phyloP scores from a whole-genome alignment of 2,113 vertebrate species.

The Chaenocephalus aceratus region DNA sequence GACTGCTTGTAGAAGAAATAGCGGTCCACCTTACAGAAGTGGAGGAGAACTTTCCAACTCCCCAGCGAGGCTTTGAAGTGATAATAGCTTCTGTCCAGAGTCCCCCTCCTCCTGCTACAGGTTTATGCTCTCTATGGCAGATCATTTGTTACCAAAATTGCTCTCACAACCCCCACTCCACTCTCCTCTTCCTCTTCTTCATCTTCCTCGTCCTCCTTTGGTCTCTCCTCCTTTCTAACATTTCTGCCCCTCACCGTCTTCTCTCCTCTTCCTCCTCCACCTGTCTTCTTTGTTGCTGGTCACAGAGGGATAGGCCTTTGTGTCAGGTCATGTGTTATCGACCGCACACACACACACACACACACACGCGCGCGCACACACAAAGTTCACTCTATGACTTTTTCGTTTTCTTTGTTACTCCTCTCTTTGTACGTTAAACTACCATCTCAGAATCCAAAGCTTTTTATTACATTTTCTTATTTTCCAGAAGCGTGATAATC shows the following conservation, averaged over 20 bases:
- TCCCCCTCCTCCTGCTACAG: conserved; percentile 42
- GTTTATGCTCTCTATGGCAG: conserved; percentile 62
- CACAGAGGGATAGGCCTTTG: conserved; percentile 38
- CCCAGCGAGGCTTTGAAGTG: conserved; percentile 67
- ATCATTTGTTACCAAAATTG: conserved; percentile 73
- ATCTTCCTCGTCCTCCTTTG: conserved; percentile 9
- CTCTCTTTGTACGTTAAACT: too few relatives aligned
- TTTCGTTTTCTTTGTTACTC: too few relatives aligned
- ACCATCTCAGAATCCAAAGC: too few relatives aligned
- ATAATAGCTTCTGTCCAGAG: conserved; percentile 58
- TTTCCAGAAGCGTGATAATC: not conserved
- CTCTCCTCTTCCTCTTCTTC: conserved; percentile 9
- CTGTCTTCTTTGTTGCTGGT: conserved; percentile 48
- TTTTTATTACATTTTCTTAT: too few relatives aligned
- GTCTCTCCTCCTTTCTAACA: not conserved
- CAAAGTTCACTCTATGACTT: too few relatives aligned
- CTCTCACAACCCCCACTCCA: conserved; percentile 55
- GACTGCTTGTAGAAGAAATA: conserved; percentile 17
- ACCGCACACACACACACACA: conserved; percentile 27
- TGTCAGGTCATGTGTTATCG: conserved; percentile 60
- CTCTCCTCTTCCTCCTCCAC: conserved; percentile 39
- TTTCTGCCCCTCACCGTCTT: conserved; percentile 4
- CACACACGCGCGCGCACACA: not conserved
- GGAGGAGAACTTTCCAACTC: conserved; percentile 52
- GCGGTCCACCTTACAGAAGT: conserved; percentile 31